Base-by-base conservation (phyloP, 1,140 invertebrate species). In the Ephestia elutella region DNA sequence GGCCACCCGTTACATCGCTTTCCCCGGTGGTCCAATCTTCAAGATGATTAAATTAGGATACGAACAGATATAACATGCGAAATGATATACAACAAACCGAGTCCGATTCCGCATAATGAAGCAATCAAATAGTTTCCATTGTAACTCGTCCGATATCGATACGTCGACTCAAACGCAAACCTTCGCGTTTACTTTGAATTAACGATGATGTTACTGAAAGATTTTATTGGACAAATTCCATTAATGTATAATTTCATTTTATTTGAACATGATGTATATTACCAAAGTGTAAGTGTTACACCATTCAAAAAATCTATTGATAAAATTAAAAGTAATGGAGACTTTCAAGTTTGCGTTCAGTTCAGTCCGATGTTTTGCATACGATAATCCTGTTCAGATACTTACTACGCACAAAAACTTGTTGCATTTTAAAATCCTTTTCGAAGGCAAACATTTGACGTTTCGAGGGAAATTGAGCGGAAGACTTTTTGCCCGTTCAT, bases 1-100 rank as follows among this genome's bases (percentile, higher is more conserved):
- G 72, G 61, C 73, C 77, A 80, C 75, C 80, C 73, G 75, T 78
- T 78, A 71, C 71, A 76, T 68, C 63, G 62, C 60, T 73, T 75
- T 60, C 48, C 70, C 76, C 75, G 85, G 85, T 87, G 85, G 85
- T 87, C 85, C 85, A 84, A 86, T 80, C 80, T 75, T 81, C 83
- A 78, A 72, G 74, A 87, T 86, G 85, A 85, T 87, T 85, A 87
- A 87, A 87, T 87, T 86, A 82, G 83, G 82, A 75, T 79, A 75
- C 79, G 66, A 78, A 76, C 79, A 70, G 71, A 85, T 86, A 83
- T 85, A 86, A 82, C 82, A 80, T 86, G 78, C 82, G 73, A 84
- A 87, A 87, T 86, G 83, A 86, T 86, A 87, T 82, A 86, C 80
- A 86, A 80, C 78, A 80, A 85, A 77, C 72, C 58, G 63, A 75